Evolutionary conservation across 2,113 vertebrate genomes (phyloP).

Genomic region (Syngnathus floridae): DNA sequence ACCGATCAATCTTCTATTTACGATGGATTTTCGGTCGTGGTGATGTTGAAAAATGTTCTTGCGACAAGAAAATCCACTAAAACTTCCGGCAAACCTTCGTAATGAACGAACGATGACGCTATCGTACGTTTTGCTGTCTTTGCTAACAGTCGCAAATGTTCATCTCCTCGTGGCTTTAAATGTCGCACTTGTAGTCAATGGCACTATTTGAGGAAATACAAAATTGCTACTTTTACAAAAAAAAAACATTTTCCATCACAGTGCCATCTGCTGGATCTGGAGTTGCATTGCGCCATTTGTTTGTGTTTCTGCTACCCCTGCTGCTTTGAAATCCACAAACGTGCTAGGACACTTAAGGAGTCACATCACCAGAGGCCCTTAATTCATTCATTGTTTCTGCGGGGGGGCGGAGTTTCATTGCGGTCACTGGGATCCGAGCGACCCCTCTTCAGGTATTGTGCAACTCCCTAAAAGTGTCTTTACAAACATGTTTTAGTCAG

Average conservation of each 20-base stretch:
- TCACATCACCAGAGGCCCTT: conserved; percentile 29
- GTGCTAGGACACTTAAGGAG: conserved; percentile 19
- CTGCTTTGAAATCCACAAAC: conserved; percentile 47
- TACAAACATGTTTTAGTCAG: conserved; percentile 39
- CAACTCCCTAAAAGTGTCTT: conserved; percentile 29
- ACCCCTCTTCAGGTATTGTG: conserved; percentile 47
- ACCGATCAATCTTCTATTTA: not conserved
- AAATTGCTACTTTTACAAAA: not conserved
- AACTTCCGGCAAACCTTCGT: too few species aligned
- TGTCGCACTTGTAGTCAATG: too few species aligned
- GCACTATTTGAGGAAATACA: not conserved
- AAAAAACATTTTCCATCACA: not conserved
- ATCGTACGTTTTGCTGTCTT: too few species aligned
- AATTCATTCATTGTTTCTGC: conserved; percentile 38
- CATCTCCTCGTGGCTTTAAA: too few species aligned
- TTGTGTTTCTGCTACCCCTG: not conserved
- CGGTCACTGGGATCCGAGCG: conserved; percentile 40
- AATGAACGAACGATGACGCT: too few species aligned
- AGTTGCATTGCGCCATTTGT: not conserved
- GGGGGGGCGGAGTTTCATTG: conserved; percentile 30
- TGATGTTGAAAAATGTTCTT: too few species aligned
- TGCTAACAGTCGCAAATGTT: too few species aligned
- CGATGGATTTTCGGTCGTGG: not conserved
- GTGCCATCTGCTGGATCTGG: not conserved
- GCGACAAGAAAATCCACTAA: too few species aligned